A percentile compares a stretch with the other conserved stretches of the same genome.
These are phyloP conservation scores for Rhagologus leucostigma DNA, from an alignment of 2,113 vertebrate species.

Conservation along the genomic window DNA sequence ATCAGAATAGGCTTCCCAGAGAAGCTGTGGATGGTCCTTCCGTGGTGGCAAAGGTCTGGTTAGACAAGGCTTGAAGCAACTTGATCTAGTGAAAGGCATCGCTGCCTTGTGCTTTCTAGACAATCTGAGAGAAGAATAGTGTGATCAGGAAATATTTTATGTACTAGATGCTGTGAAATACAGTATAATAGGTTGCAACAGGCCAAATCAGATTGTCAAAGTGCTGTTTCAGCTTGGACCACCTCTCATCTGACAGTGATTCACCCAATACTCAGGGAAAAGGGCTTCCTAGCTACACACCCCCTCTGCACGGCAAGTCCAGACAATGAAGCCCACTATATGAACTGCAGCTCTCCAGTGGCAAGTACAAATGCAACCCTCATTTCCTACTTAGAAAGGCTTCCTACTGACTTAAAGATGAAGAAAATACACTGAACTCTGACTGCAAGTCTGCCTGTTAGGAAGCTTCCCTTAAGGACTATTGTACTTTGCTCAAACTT, in stretches of 20 bases:
- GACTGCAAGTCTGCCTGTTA: not conserved
- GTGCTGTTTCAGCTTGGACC: not conserved
- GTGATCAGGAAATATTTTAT: not conserved
- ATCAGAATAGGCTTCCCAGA: not conserved
- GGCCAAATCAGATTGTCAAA: not conserved
- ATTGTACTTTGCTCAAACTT: slow-evolving; percentile 17
- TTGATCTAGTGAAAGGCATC: not conserved
- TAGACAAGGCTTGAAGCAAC: not conserved
- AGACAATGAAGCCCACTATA: not conserved
- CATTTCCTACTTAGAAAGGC: not conserved
- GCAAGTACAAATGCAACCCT: not conserved
- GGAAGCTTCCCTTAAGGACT: not conserved
- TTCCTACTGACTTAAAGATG: slow-evolving; percentile 18
- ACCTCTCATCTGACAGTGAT: not conserved
- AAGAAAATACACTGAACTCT: slow-evolving; percentile 16
- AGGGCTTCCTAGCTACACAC: not conserved
- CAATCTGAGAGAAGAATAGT: not conserved
- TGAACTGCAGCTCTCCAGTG: not conserved
- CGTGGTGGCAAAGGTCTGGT: not conserved
- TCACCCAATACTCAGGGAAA: not conserved
- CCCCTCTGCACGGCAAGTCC: not conserved
- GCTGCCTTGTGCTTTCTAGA: not conserved
- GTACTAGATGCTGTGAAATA: not conserved
- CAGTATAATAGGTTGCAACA: not conserved
- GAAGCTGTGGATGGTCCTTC: not conserved